Evolutionary conservation across 2,797 vertebrate species (phyloP).

Genomic region (Podarcis siculus): DNA sequence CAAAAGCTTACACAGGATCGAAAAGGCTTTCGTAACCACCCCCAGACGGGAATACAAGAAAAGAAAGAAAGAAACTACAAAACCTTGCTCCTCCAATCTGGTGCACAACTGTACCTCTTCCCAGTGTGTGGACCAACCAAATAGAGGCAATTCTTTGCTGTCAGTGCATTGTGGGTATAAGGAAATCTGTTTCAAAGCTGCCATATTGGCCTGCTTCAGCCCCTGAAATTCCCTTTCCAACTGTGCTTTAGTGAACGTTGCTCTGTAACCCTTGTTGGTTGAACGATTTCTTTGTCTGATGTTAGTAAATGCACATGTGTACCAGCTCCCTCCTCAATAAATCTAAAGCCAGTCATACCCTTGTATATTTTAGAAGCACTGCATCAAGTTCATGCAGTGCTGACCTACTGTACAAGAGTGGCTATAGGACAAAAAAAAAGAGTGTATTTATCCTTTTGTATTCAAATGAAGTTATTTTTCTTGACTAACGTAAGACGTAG

Average conservation of each 20-base stretch:
- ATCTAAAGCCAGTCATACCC: constrained; percentile 79
- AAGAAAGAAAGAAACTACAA: constrained; percentile 62
- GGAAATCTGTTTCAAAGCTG: constrained; percentile 85
- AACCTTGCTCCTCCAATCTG: constrained; percentile 68
- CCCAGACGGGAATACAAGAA: constrained; percentile 5
- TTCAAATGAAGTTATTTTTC: constrained; percentile 97
- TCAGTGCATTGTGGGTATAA: constrained; percentile 92
- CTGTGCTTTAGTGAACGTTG: constrained; percentile 95
- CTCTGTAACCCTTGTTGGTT: constrained; percentile 93
- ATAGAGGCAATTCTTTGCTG: constrained; percentile 88
- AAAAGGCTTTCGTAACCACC: constrained; percentile 63
- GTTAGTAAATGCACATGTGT: constrained; percentile 95
- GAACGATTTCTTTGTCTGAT: constrained; percentile 92
- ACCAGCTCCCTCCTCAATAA: constrained; percentile 75
- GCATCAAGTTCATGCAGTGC: constrained; percentile 77
- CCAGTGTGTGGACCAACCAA: constrained; percentile 77
- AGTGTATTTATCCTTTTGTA: constrained; percentile 98
- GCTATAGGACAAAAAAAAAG: constrained; percentile 82
- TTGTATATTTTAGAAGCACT: constrained; percentile 81
- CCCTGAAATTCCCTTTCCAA: constrained; percentile 78
- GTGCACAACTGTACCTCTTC: constrained; percentile 72
- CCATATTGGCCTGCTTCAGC: constrained; percentile 83
- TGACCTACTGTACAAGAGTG: constrained; percentile 81
- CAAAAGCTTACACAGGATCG: constrained; percentile 65
- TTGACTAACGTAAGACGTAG: constrained; percentile 91